phyloP scores from a whole-genome alignment of 2,888 invertebrate genomes.

The Pollenia griseotomentosa region DNA sequence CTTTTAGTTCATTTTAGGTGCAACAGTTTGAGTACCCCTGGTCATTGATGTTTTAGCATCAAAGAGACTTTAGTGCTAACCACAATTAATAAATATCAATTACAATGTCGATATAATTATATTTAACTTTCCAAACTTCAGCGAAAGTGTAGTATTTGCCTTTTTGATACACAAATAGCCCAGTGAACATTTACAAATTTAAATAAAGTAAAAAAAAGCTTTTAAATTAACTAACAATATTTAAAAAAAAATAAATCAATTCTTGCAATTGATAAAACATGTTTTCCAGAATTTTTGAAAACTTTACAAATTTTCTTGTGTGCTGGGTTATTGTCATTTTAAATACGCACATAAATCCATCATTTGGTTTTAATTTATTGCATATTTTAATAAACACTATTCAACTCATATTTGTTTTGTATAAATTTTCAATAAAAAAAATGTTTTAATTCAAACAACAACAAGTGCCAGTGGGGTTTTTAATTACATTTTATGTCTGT shows the following conservation, averaged over 20 bases:
- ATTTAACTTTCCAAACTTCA: neutral
- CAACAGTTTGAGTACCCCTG: constrained; percentile 20
- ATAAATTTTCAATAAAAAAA: constrained; percentile 27
- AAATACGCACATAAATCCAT: neutral
- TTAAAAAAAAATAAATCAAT: no score
- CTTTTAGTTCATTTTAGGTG: neutral
- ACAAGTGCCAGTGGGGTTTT: constrained; percentile 62
- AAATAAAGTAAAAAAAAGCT: no score
- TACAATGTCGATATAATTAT: neutral
- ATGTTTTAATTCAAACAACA: constrained; percentile 50
- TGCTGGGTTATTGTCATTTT: constrained; percentile 24
- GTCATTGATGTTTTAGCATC: neutral
- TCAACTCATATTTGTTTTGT: constrained; percentile 7
- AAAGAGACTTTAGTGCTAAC: constrained; percentile 3
- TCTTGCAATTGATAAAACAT: no score
- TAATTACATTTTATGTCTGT: constrained; percentile 65
- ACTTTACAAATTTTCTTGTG: neutral
- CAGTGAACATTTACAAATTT: neutral
- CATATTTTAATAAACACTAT: constrained; percentile 13
- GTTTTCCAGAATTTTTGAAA: no score
- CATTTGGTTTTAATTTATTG: constrained; percentile 12
- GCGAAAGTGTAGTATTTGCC: constrained; percentile 25
- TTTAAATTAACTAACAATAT: no score
- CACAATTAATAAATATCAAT: constrained; percentile 47
- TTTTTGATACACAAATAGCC: neutral